phyloP scores from a whole-genome alignment of 2,113 vertebrate genomes.

The Plecotus auritus region DNA sequence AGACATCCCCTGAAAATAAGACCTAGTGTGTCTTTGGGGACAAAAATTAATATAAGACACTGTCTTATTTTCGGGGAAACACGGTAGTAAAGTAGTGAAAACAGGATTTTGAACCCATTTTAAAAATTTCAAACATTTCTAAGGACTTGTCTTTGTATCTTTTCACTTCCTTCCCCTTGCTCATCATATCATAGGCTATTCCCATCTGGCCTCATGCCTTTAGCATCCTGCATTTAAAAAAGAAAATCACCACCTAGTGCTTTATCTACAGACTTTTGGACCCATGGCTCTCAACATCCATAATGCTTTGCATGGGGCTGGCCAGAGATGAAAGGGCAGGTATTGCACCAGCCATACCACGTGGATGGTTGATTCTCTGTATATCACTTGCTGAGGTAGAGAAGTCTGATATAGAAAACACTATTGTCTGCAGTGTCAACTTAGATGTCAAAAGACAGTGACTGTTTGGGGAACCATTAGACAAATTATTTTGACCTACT shows the following conservation, averaged over 20 bases:
- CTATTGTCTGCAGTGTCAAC: conserved; percentile 36
- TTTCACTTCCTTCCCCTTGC: background rate
- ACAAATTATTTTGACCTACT: conserved; percentile 53
- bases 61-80: too few species aligned
- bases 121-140: background rate
- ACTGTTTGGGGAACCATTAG: conserved; percentile 32
- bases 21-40: too few species aligned
- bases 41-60: too few species aligned
- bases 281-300: background rate
- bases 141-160: background rate
- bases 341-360: background rate
- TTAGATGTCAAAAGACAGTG: conserved; percentile 55
- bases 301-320: background rate
- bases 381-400: background rate
- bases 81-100: background rate
- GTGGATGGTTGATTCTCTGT: background rate
- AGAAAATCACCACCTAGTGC: background rate
- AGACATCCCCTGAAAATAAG: too few species aligned
- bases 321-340: background rate
- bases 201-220: background rate
- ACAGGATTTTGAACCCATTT: background rate
- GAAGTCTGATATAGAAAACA: conserved; percentile 19
- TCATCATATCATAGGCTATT: background rate
- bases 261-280: background rate
- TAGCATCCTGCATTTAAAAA: background rate